These are phyloP conservation scores for Tetragnatha versicolor DNA, from an alignment of 1,140 invertebrate genomes.

Conservation along the genomic window DNA sequence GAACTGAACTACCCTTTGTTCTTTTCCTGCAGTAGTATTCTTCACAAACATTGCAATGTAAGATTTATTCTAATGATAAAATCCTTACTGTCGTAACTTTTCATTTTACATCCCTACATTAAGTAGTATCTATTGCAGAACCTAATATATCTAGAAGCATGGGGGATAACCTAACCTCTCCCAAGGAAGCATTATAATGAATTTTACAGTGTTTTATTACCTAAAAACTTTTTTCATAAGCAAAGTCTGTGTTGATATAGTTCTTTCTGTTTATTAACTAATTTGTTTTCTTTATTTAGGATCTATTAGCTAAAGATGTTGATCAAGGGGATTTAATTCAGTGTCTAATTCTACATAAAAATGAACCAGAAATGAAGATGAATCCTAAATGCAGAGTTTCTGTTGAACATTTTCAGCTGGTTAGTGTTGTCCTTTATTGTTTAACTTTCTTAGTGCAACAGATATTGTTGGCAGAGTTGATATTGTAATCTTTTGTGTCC, in stretches of 20 bases:
- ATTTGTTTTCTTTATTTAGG: slow-evolving; percentile 7
- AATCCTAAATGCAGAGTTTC: slow-evolving; percentile 85
- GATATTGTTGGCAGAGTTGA: not conserved
- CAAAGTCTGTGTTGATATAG: no score
- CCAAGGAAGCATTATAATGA: no score
- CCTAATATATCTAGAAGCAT: no score
- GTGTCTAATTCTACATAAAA: slow-evolving; percentile 92
- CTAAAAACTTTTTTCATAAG: no score
- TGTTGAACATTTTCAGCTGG: slow-evolving; percentile 84
- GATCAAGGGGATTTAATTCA: slow-evolving; percentile 81
- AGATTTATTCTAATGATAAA: no score
- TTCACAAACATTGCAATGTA: slow-evolving; percentile 81
- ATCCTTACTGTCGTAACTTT: no score
- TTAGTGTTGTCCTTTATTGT: slow-evolving; percentile 55
- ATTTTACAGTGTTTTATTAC: no score
- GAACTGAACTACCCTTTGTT: slow-evolving; percentile 87
- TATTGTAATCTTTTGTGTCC: not conserved
- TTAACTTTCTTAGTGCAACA: no score
- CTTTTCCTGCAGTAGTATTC: slow-evolving; percentile 80
- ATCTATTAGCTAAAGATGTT: slow-evolving; percentile 60
- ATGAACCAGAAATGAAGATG: slow-evolving; percentile 75
- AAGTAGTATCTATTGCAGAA: no score
- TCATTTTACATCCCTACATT: no score
- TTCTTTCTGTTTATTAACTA: not conserved
- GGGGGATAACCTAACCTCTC: no score